Conservation (phyloP, 2,888 invertebrate genomes). For the Psococerastis gibbosa region DNA sequence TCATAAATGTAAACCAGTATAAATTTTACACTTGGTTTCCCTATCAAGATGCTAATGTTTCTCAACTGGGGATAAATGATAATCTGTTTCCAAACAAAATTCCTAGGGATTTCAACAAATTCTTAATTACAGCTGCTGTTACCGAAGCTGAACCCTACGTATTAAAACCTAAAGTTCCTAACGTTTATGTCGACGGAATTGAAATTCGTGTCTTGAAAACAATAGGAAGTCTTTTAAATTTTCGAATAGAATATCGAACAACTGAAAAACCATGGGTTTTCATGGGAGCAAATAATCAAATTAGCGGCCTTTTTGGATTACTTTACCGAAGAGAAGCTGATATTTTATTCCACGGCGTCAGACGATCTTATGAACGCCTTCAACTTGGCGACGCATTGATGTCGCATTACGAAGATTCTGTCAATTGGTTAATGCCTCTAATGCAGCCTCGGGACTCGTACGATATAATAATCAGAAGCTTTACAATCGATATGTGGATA, state of each 20-base stretch:
- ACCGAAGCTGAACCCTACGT: not conserved
- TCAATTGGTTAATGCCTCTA: not conserved
- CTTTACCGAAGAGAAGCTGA: not conserved
- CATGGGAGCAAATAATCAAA: not conserved
- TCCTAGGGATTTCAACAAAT: not conserved
- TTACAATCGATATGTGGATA: not conserved
- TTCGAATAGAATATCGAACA: not conserved
- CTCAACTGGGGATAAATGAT: not conserved
- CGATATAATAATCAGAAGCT: not conserved
- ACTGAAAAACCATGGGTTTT: not conserved
- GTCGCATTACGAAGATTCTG: not conserved
- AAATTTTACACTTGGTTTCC: not conserved
- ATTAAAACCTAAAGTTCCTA: not conserved
- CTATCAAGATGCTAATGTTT: not conserved
- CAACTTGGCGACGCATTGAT: not conserved
- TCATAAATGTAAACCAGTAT: not conserved
- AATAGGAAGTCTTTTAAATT: not conserved
- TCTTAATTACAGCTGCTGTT: not conserved
- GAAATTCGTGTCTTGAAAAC: not conserved
- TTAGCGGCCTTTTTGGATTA: not conserved
- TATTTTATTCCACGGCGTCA: conserved; percentile 1
- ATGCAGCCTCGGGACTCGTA: not conserved
- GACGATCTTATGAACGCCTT: not conserved
- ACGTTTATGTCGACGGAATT: not conserved
- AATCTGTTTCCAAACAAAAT: conserved; percentile 8